Percentiles rank a stretch among this genome's conserved stretches.
Evolutionary conservation across 2,797 vertebrate species (phyloP).

Genomic region (Pseudochromis fuscus): DNA sequence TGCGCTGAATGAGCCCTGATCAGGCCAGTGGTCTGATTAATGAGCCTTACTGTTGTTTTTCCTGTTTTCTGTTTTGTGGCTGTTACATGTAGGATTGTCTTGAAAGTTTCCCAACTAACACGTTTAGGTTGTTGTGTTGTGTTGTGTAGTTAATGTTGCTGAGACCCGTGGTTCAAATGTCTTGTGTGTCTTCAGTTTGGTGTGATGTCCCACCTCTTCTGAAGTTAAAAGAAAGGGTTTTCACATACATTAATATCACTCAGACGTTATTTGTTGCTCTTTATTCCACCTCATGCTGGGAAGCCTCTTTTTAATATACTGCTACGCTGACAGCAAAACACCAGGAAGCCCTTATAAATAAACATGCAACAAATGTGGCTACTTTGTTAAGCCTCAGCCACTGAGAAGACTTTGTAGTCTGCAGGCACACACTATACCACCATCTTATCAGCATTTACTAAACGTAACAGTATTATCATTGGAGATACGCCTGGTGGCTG

Average conservation of each 20-base stretch:
- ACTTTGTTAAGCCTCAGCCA: background rate
- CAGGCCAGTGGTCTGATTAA: slow-evolving; percentile 24
- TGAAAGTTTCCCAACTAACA: background rate
- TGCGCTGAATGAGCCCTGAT: slow-evolving; percentile 24
- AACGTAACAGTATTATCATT: background rate
- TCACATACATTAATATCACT: too few relatives aligned
- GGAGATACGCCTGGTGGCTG: background rate
- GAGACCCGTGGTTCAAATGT: background rate
- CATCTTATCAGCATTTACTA: slow-evolving; percentile 14
- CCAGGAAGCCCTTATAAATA: slow-evolving; percentile 18
- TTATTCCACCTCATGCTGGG: slow-evolving; percentile 6
- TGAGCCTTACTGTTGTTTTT: slow-evolving; percentile 16
- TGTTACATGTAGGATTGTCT: slow-evolving; percentile 6
- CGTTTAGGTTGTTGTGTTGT: background rate
- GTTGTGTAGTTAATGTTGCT: background rate
- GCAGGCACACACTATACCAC: background rate
- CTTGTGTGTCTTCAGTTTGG: slow-evolving; percentile 4
- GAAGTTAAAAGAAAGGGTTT: too few relatives aligned
- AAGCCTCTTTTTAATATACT: background rate
- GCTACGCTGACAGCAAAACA: slow-evolving; percentile 13
- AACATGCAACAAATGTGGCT: background rate
- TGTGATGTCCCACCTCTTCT: background rate
- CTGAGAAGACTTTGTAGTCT: slow-evolving; percentile 5
- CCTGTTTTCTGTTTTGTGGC: slow-evolving; percentile 23
- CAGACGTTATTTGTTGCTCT: background rate